Percentiles rank a stretch among this genome's conserved stretches.
Conservation (phyloP, 2,797 vertebrate species). For the Fundulus diaphanus region DNA sequence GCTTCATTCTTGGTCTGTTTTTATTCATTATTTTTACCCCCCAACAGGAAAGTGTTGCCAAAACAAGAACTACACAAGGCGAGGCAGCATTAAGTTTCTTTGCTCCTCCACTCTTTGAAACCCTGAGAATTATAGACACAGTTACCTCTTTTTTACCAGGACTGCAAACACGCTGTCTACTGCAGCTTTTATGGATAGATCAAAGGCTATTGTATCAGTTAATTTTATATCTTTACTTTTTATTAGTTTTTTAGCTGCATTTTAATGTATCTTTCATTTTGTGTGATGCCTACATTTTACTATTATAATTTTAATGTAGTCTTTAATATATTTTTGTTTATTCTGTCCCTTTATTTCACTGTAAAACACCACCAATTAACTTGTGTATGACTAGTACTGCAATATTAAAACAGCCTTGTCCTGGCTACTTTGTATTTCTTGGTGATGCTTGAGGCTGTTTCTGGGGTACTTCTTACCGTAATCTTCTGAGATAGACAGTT, state of each 20-base stretch:
- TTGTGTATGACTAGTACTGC: background rate
- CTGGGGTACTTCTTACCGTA: constrained; percentile 11
- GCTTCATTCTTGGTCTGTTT: background rate
- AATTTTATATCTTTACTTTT: background rate
- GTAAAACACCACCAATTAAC: background rate
- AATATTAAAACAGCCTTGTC: background rate
- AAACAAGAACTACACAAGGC: background rate
- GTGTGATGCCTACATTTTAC: constrained; percentile 10
- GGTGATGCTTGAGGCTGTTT: constrained; percentile 12
- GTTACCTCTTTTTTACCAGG: too few relatives aligned
- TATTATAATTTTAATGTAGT: background rate
- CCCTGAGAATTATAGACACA: too few relatives aligned
- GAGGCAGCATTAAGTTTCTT: too few relatives aligned
- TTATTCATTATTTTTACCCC: background rate
- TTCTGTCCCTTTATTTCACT: background rate
- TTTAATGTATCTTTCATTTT: background rate
- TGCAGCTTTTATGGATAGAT: too few relatives aligned
- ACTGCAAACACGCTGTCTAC: too few relatives aligned
- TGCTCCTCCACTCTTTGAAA: too few relatives aligned
- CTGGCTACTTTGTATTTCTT: background rate
- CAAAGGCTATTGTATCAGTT: background rate
- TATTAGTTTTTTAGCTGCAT: background rate
- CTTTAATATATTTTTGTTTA: background rate
- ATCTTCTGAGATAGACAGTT: constrained; percentile 31
- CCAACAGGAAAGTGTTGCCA: background rate